Conservation (phyloP, 2,113 vertebrate species). For the Chionodraco myersi region DNA sequence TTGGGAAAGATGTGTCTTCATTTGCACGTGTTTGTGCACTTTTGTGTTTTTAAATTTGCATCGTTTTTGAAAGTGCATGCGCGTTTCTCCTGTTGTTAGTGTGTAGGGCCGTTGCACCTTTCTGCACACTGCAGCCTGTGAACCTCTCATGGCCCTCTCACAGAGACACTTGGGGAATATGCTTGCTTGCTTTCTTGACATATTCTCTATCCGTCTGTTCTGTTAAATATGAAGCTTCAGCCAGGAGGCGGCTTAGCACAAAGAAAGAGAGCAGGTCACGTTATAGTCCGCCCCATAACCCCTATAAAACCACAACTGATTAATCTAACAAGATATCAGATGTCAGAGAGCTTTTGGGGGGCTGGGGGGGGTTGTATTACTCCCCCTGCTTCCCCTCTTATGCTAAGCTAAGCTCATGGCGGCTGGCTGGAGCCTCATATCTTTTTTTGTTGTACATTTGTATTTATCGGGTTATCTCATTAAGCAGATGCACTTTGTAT, state of each 20-base stretch:
- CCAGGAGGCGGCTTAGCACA: background rate
- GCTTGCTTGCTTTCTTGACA: background rate
- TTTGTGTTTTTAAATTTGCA: no score
- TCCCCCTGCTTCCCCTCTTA: no score
- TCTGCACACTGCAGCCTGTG: background rate
- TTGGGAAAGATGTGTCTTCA: no score
- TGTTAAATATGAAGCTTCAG: background rate
- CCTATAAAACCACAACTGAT: background rate
- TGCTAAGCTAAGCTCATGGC: background rate
- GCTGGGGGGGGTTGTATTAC: background rate
- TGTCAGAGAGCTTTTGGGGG: no score
- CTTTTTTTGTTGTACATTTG: no score
- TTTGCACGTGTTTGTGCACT: no score
- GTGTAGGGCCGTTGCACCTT: background rate
- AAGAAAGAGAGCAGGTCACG: background rate
- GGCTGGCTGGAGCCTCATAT: background rate
- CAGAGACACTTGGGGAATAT: background rate
- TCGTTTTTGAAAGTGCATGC: no score
- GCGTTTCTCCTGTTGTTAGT: no score
- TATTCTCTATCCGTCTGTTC: background rate
- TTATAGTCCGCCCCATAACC: background rate
- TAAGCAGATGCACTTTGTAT: no score
- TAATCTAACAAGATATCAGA: background rate
- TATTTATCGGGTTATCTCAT: no score
- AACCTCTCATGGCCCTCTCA: background rate